Percentiles rank a stretch among this genome's conserved stretches.
These are phyloP conservation scores for Vanessa cardui DNA, from an alignment of 2,888 invertebrate species.

Conservation along the genomic window DNA sequence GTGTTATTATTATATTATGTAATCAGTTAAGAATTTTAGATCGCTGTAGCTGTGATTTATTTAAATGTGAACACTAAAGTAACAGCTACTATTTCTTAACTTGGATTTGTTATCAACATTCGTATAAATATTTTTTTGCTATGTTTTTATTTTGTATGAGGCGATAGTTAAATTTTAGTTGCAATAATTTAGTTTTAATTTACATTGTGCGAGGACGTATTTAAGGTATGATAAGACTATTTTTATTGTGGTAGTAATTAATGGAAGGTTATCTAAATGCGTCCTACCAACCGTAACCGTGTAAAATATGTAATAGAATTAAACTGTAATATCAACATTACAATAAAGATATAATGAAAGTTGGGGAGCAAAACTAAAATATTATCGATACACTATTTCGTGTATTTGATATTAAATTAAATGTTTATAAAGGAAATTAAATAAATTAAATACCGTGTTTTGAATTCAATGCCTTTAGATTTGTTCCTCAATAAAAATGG, in stretches of 20 bases:
- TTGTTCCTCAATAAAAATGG: slow-evolving; percentile 71
- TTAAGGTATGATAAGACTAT: slow-evolving; percentile 48
- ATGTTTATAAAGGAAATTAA: slow-evolving; percentile 48
- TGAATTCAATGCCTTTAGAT: slow-evolving; percentile 60
- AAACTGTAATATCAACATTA: slow-evolving; percentile 54
- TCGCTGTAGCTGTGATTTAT: neutral
- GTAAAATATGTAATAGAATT: slow-evolving; percentile 56
- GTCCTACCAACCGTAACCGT: slow-evolving; percentile 56
- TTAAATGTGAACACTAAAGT: neutral
- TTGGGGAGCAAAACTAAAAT: slow-evolving; percentile 76
- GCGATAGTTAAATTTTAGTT: slow-evolving; percentile 3
- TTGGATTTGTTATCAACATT: neutral
- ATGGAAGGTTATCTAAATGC: slow-evolving; percentile 54
- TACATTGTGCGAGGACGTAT: slow-evolving; percentile 52
- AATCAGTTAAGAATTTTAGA: neutral
- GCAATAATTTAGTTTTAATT: slow-evolving; percentile 11
- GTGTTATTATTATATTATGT: neutral
- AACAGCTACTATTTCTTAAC: neutral
- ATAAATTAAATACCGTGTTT: slow-evolving; percentile 51
- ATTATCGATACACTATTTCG: slow-evolving; percentile 45
- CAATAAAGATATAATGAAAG: slow-evolving; percentile 61
- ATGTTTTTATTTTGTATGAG: neutral
- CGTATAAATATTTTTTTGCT: slow-evolving; percentile 5
- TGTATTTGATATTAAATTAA: slow-evolving; percentile 49
- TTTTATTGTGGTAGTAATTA: slow-evolving; percentile 44